Percentiles rank a stretch among this genome's conserved stretches.
Conservation (phyloP, 2,888 invertebrate species). For the Azorinus chamasolen region DNA sequence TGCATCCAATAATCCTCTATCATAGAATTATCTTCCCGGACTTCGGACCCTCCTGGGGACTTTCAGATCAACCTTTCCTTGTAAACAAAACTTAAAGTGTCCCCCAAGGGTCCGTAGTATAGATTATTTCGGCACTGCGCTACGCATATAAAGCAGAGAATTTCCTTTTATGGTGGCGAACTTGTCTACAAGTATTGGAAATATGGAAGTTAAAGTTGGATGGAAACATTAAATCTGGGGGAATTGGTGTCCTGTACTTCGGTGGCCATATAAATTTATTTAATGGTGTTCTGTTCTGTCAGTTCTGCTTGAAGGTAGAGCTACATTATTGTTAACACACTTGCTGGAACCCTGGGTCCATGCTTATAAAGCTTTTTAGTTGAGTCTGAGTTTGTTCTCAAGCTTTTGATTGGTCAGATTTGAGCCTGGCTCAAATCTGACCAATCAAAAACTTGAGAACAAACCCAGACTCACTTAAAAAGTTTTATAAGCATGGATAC, state of each 20-base stretch:
- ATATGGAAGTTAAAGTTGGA: constrained; percentile 1
- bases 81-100: constrained; percentile 50
- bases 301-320: too few relatives aligned
- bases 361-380: too few relatives aligned
- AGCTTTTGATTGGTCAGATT: too few relatives aligned
- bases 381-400: too few relatives aligned
- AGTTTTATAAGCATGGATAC: too few relatives aligned
- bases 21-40: constrained; percentile 25
- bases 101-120: constrained; percentile 28
- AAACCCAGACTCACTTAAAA: too few relatives aligned
- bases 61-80: constrained; percentile 24
- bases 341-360: too few relatives aligned
- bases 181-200: constrained; percentile 28
- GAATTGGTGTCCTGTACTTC: neutral
- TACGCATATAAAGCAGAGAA: constrained; percentile 36
- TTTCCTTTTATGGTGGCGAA: constrained; percentile 50
- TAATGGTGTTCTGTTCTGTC: too few relatives aligned
- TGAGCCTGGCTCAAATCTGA: too few relatives aligned
- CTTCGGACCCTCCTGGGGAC: constrained; percentile 9
- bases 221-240: constrained; percentile 2
- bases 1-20: constrained; percentile 26
- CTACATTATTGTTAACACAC: too few relatives aligned
- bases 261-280: too few relatives aligned
- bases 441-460: too few relatives aligned
- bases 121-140: constrained; percentile 39